A percentile compares a stretch with the other conserved stretches of the same genome.
Evolutionary conservation across 2,888 invertebrate genomes (phyloP).

Genomic region (Spisula solida): DNA sequence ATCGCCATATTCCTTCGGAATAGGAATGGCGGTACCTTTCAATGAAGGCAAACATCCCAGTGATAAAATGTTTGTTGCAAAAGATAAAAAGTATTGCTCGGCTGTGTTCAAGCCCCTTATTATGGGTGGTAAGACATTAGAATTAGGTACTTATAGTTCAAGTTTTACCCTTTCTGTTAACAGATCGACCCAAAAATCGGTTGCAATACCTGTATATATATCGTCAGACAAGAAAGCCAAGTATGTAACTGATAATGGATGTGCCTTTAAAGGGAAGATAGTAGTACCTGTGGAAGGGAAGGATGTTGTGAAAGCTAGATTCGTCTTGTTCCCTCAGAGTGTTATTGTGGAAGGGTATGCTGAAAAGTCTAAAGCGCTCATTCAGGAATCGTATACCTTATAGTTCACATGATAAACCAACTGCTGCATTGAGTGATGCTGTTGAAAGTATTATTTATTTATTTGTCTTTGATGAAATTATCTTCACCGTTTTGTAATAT

Average conservation of each 20-base stretch:
- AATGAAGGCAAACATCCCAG: conserved; percentile 62
- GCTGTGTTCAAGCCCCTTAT: conserved; percentile 67
- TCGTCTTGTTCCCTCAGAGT: conserved; percentile 51
- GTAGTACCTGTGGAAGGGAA: conserved; percentile 55
- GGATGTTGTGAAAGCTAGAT: conserved; percentile 49
- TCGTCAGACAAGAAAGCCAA: conserved; percentile 29
- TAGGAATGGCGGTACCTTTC: conserved; percentile 74
- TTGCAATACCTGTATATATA: conserved; percentile 60
- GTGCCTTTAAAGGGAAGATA: conserved; percentile 62
- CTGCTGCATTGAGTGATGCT: too few relatives aligned
- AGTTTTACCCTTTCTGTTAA: conserved; percentile 50
- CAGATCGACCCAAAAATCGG: conserved; percentile 54
- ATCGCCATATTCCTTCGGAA: conserved; percentile 68
- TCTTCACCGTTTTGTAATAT: too few relatives aligned
- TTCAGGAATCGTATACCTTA: conserved; percentile 34
- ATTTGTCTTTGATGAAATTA: too few relatives aligned
- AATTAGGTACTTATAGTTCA: conserved; percentile 51
- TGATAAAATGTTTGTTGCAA: conserved; percentile 67
- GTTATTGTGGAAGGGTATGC: conserved; percentile 61
- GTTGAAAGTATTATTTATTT: too few relatives aligned
- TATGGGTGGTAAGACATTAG: conserved; percentile 36
- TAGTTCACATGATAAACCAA: not conserved
- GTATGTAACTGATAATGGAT: conserved; percentile 66
- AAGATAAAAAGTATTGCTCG: conserved; percentile 60
- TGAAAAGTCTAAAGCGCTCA: conserved; percentile 40